Base-by-base conservation (phyloP, 2,797 vertebrate genomes). In the Rhadinocentrus ornatus region DNA sequence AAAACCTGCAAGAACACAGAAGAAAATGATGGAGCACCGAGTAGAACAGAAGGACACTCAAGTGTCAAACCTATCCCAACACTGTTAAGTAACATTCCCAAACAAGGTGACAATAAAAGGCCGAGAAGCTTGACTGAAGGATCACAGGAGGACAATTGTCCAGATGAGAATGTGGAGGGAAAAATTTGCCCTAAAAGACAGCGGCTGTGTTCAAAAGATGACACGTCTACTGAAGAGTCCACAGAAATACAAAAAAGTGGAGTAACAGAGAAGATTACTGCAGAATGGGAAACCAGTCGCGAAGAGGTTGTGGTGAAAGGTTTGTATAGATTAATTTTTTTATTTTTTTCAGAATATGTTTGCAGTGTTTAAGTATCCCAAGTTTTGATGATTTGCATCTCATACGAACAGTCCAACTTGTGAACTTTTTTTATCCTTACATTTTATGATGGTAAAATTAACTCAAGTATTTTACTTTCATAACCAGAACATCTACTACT, bases 401-500 rank as follows among this genome's bases (percentile, higher is more conserved):
- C 2, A 15, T 39, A 39, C 3, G 13, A 37, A 37, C 12, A 37
- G 13, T 12, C 8, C 13, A 31, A 3, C 3, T 31, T 6, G 6
- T 6, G 6, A 3, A 3, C 31, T 31, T 3, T n/a, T n/a, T n/a
- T n/a, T n/a, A n/a, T n/a, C n/a, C n/a, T n/a, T n/a, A n/a, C n/a
- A n/a, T n/a, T n/a, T n/a, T n/a, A n/a, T n/a, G n/a, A n/a, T n/a
- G n/a, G n/a, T n/a, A n/a, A n/a, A n/a, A n/a, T n/a, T n/a, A n/a
- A n/a, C n/a, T n/a, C n/a, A 31, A 31, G 3, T 31, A 6, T n/a
- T 56, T 31, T 41, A 29, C 22, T n/a, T n/a, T 35, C 26, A 58
- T 31, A 15, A 37, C 12, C 11, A 8, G 1, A 39, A 18, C 9
- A 16, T 55, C 9, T 18, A 57, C 10, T 56, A 89, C 89, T 83